A percentile compares a stretch with the other conserved stretches of the same genome.
These are phyloP conservation scores for Peromyscus melanophrys DNA, from an alignment of 2,797 vertebrate species.

Conservation along the genomic window DNA sequence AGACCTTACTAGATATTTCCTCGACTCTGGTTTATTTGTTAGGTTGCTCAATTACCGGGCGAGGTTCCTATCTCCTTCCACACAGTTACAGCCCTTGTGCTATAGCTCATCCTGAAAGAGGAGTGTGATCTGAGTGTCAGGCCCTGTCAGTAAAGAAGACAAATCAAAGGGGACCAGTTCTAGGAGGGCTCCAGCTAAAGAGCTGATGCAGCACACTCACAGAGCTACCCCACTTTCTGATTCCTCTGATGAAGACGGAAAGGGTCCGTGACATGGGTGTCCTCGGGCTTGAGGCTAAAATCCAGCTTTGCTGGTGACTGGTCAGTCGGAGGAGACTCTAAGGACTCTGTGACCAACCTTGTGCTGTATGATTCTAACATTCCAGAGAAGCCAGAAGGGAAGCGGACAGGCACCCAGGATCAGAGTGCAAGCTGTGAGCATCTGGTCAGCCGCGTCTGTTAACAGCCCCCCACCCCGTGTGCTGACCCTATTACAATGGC, in stretches of 20 bases:
- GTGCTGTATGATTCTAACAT: neutral
- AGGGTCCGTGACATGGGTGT: neutral
- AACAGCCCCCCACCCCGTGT: too few relatives aligned
- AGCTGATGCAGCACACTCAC: accelerated
- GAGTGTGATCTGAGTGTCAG: neutral
- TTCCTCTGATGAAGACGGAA: neutral
- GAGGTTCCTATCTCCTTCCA: neutral
- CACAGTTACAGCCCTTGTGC: neutral
- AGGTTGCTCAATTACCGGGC: neutral
- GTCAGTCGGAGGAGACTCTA: neutral
- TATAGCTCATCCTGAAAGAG: neutral
- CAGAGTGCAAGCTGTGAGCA: neutral
- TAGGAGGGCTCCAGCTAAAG: neutral
- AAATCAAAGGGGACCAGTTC: neutral
- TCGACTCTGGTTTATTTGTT: neutral
- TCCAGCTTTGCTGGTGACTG: neutral
- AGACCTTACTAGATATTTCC: neutral
- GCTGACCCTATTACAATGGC: neutral
- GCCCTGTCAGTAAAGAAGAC: neutral
- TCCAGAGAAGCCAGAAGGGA: neutral
- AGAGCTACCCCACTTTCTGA: neutral
- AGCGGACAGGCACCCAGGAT: neutral
- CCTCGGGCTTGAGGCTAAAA: neutral
- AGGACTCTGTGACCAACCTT: neutral
- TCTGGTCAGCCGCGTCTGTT: neutral